Conservation (phyloP, 1,140 invertebrate genomes). For the Camponotus pennsylvanicus region DNA sequence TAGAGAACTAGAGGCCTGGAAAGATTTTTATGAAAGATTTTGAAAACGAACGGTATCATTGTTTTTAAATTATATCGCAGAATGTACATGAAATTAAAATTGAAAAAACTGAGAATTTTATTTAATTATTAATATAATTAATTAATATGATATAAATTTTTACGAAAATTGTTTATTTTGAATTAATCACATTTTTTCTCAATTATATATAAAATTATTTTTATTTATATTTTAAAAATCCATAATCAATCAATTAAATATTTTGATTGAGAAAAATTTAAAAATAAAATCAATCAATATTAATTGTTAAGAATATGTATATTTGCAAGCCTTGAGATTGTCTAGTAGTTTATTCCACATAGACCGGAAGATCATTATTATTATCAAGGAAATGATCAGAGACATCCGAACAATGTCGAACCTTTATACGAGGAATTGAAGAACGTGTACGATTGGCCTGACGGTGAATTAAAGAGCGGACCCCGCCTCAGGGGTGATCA, state of each 20-base stretch:
- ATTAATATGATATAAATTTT: neutral
- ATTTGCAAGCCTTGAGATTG: neutral
- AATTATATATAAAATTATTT: neutral
- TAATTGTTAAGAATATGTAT: neutral
- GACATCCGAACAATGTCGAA: conserved; percentile 13
- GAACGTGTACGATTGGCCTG: conserved; percentile 66
- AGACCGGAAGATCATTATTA: conserved; percentile 41
- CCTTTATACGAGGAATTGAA: conserved; percentile 66
- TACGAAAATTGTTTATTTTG: neutral
- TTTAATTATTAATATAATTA: neutral
- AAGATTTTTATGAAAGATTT: conserved; percentile 44
- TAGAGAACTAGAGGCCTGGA: neutral
- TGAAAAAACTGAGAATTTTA: neutral
- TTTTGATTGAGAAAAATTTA: neutral
- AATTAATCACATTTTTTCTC: neutral
- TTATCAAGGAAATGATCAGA: conserved; percentile 37
- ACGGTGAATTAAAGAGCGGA: conserved; percentile 50
- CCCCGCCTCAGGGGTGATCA: conserved; percentile 67
- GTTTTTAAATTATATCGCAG: neutral
- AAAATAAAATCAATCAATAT: neutral
- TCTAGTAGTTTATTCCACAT: neutral
- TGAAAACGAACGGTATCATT: conserved; percentile 37
- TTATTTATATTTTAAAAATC: neutral
- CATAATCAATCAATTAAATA: neutral
- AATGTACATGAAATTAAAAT: neutral